Conservation (phyloP, 2,113 vertebrate genomes). For the Dromas ardeola region DNA sequence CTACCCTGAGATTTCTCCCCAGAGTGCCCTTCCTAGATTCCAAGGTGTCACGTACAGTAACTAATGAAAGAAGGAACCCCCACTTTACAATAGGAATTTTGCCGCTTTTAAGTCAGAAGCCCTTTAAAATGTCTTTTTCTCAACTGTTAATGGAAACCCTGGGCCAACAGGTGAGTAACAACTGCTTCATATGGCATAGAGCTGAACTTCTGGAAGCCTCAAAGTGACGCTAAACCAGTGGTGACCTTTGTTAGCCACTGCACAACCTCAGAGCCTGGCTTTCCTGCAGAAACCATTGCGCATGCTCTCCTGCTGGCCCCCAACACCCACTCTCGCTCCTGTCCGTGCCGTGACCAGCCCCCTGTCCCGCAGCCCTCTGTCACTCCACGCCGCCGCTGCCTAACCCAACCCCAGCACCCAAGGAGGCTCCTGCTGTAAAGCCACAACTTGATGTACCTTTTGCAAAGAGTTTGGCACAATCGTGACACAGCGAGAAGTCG, state of each 20-base stretch:
- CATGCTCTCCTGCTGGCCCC: background rate
- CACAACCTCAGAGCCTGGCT: background rate
- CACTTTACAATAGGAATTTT: background rate
- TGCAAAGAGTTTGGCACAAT: slow-evolving; percentile 97
- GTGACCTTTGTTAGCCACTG: background rate
- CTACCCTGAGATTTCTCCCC: background rate
- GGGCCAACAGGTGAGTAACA: background rate
- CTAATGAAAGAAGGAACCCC: background rate
- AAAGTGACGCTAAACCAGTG: background rate
- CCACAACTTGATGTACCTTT: slow-evolving; percentile 81
- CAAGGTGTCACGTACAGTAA: background rate
- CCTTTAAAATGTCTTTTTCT: background rate
- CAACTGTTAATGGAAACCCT: background rate
- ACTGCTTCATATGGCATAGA: rapidly evolving
- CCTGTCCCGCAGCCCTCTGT: background rate
- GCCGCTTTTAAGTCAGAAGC: background rate
- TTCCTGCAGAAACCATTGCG: background rate
- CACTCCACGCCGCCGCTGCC: background rate
- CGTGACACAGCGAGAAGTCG: slow-evolving; percentile 97
- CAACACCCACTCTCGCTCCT: background rate
- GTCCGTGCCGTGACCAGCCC: rapidly evolving
- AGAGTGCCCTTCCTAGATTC: background rate
- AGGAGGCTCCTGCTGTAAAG: background rate
- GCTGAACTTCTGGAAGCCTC: background rate
- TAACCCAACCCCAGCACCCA: background rate